Conservation (phyloP, 2,888 invertebrate genomes). For the Spialia ferax region DNA sequence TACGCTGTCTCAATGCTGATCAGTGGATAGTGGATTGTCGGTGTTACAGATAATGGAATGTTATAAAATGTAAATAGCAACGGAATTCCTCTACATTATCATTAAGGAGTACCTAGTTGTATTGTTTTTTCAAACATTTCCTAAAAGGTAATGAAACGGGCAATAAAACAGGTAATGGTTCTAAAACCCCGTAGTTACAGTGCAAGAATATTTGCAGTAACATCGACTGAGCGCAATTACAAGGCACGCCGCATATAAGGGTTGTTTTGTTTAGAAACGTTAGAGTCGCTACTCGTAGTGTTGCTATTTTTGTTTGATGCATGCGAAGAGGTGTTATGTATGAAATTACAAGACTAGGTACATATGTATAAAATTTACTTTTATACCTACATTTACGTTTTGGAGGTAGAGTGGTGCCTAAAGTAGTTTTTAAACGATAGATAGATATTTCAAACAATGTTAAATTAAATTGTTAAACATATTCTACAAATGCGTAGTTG, state of each 20-base stretch:
- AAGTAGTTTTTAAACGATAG: too few species aligned
- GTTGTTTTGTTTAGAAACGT: conserved; percentile 5
- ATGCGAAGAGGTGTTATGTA: background rate
- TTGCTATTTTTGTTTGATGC: background rate
- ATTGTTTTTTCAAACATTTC: background rate
- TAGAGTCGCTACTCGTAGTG: background rate
- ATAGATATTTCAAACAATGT: too few species aligned
- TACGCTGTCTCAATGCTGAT: too few species aligned
- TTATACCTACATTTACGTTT: too few species aligned
- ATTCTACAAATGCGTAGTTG: too few species aligned
- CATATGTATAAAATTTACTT: too few species aligned
- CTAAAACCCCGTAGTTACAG: conserved; percentile 41
- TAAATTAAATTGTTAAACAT: too few species aligned
- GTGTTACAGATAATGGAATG: background rate
- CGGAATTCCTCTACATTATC: background rate
- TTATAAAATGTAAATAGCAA: background rate
- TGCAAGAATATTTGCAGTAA: conserved; percentile 58
- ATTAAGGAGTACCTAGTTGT: too few species aligned
- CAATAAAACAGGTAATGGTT: conserved; percentile 19
- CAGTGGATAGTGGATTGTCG: too few species aligned
- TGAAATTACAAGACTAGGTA: background rate
- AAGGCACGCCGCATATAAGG: conserved; percentile 52
- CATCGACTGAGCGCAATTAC: conserved; percentile 70
- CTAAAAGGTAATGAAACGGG: conserved; percentile 5
- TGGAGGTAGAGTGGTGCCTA: too few species aligned